Conservation (phyloP, 2,113 vertebrate species). For the Phycodurus eques region DNA sequence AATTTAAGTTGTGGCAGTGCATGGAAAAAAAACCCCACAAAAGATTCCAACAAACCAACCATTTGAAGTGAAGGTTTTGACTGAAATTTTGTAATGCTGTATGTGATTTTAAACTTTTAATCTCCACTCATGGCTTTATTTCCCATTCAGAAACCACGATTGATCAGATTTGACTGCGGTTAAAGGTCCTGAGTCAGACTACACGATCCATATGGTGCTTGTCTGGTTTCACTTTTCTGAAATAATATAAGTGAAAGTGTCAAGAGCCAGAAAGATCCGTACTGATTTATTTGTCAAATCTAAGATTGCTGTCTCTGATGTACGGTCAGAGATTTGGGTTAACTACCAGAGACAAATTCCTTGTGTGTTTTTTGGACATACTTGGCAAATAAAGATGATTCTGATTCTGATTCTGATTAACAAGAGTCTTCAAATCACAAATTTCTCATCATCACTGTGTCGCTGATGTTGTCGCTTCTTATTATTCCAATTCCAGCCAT, state of each 20-base stretch:
- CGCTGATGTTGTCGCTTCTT: not conserved
- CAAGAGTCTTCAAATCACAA: not conserved
- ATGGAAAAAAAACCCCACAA: too few relatives aligned
- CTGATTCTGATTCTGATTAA: too few relatives aligned
- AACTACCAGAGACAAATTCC: too few relatives aligned
- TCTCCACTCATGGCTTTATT: not conserved
- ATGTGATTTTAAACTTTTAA: conserved; percentile 1
- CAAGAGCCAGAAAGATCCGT: not conserved
- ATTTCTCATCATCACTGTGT: not conserved
- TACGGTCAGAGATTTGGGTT: not conserved
- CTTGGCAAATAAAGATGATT: too few relatives aligned
- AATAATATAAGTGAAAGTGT: conserved; percentile 11
- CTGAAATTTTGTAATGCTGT: too few relatives aligned
- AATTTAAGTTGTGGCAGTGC: too few relatives aligned
- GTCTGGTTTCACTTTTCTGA: conserved; percentile 23
- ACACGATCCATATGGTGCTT: conserved; percentile 38
- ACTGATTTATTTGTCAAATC: not conserved
- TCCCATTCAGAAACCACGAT: not conserved
- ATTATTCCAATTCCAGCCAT: not conserved
- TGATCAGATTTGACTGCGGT: conserved; percentile 12
- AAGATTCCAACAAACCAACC: too few relatives aligned
- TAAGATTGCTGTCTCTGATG: not conserved
- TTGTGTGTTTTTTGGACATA: too few relatives aligned
- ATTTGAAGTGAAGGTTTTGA: too few relatives aligned
- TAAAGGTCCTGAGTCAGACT: conserved; percentile 16